Evolutionary conservation across 2,797 vertebrate genomes (phyloP).

Genomic region (Melanotaenia pygmaea): DNA sequence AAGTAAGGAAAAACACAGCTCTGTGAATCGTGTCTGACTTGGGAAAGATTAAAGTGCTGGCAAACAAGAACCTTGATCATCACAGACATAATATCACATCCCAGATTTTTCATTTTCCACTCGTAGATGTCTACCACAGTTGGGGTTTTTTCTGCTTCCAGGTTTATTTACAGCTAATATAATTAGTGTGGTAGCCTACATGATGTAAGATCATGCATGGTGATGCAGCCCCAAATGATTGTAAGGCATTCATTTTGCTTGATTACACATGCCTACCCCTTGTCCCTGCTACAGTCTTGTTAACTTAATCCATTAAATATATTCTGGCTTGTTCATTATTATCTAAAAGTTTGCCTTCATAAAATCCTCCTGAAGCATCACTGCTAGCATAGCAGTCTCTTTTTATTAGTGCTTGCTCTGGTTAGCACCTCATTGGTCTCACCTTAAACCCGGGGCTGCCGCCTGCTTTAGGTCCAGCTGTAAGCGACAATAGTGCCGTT

Average conservation of each 20-base stretch:
- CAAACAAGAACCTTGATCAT: not conserved
- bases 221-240: not conserved
- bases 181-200: not conserved
- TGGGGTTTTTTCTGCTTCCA: no score
- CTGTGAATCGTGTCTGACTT: not conserved
- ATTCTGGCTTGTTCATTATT: slow-evolving; percentile 9
- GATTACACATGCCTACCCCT: not conserved
- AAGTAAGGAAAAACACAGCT: not conserved
- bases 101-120: not conserved
- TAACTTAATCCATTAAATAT: not conserved
- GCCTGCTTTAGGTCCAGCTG: slow-evolving; percentile 53
- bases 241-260: not conserved
- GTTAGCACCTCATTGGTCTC: slow-evolving; percentile 43
- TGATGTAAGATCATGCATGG: not conserved
- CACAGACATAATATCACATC: no score
- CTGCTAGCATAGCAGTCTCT: slow-evolving; percentile 17
- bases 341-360: not conserved
- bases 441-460: slow-evolving; percentile 16
- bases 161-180: not conserved
- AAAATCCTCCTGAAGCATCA: not conserved
- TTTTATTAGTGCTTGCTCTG: slow-evolving; percentile 31
- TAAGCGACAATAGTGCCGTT: slow-evolving; percentile 68
- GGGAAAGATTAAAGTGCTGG: not conserved
- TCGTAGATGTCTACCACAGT: not conserved
- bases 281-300: not conserved